Evolutionary conservation across 2,797 vertebrate species (phyloP).

Genomic region (Sciurus vulgaris): DNA sequence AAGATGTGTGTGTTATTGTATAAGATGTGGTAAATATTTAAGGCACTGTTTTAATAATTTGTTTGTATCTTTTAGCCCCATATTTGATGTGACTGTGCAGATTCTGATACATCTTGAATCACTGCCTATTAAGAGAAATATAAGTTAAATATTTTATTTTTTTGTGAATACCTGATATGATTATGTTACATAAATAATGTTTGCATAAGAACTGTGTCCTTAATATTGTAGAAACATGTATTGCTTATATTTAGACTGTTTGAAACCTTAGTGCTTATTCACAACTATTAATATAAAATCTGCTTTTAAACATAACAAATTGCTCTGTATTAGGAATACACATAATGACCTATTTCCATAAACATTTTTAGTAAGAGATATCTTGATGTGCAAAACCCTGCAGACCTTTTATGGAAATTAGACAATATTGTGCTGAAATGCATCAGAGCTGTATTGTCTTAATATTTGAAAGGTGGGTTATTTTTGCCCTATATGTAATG

Average conservation of each 20-base stretch:
- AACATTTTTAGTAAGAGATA: conserved; percentile 86
- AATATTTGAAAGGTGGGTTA: conserved; percentile 85
- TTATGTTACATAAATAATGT: background rate
- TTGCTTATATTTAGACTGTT: conserved; percentile 84
- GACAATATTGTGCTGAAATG: conserved; percentile 79
- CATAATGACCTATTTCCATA: conserved; percentile 89
- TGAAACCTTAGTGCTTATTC: conserved; percentile 85
- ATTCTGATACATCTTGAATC: background rate
- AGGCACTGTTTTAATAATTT: conserved; percentile 52
- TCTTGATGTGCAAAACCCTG: conserved; percentile 87
- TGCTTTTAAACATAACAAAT: conserved; percentile 87
- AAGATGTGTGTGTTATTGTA: background rate
- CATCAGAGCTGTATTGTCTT: conserved; percentile 82
- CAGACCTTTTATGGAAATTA: conserved; percentile 88
- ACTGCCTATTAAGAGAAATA: conserved; percentile 44
- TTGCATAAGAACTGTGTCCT: background rate
- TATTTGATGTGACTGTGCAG: conserved; percentile 42
- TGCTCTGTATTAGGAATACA: conserved; percentile 85
- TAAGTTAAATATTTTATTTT: conserved; percentile 49
- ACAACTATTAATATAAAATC: conserved; percentile 86
- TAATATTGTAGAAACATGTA: background rate
- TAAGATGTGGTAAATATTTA: conserved; percentile 52
- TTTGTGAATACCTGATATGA: conserved; percentile 19
- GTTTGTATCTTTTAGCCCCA: conserved; percentile 18
- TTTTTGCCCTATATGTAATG: conserved; percentile 79